Base-by-base conservation (phyloP, 2,888 invertebrate genomes). In the Dasysyrphus tricinctus region DNA sequence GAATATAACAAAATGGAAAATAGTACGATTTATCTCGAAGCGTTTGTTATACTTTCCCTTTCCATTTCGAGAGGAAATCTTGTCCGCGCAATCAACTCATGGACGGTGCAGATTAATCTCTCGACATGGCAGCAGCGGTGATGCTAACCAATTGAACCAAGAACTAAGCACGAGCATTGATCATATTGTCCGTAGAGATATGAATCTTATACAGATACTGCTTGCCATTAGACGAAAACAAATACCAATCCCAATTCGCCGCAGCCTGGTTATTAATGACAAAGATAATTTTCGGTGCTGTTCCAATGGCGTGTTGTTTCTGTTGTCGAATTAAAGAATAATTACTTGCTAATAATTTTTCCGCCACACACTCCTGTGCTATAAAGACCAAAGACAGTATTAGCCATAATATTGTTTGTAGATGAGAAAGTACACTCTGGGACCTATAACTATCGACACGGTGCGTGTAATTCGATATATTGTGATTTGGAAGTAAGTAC, bases 21-120 rank as follows among this genome's bases (percentile, higher is more conserved):
- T 73, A 12, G 39, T 67, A 78, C 47, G 42, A 70, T 69, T 73
- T 65, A 29, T 39, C 34, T 61, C 39, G 9, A 19, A 76, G 65
- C 81, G 56, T 79, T 83, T 75, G 79, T 75, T 80, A 70, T 74
- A 78, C 85, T 85, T 85, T 85, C 80, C 77, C 80, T 80, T 80
- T 85, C 81, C 74, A 81, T 81, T 81, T 63, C 70, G 70, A 77
- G 81, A 56, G 77, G 73, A 81, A 81, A 77, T 85, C 77, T 74
- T 81, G 81, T 81, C 69, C 70, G 39, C 72, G 63, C 77, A 77
- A 78, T 81, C 85, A 69, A 61, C 69, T 80, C 24, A 49, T 34
- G 42, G 69, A 56, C 63, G 57, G 63, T 49, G 39, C 56, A 81
- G 84, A 85, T 85, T 81, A 74, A 78, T 85, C 76, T 73, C 69